phyloP scores from a whole-genome alignment of 2,888 invertebrate species.

The Drymonia ruficornis region DNA sequence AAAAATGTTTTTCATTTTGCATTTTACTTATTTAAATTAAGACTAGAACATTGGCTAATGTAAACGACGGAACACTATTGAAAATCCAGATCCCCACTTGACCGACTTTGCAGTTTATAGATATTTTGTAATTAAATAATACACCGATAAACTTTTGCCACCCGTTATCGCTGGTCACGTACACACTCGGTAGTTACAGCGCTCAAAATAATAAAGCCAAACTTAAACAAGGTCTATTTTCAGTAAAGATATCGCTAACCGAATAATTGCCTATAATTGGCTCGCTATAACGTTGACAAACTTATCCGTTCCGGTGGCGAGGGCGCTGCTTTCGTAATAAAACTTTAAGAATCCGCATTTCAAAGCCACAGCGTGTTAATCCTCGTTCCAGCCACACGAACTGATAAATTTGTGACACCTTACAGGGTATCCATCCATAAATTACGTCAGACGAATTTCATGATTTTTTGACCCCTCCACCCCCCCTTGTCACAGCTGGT shows the following conservation, averaged over 20 bases:
- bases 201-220: neutral
- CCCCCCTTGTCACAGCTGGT: too few species aligned
- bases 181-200: constrained; percentile 19
- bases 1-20: too few species aligned
- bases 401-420: neutral
- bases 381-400: too few species aligned
- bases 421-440: too few species aligned
- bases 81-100: constrained; percentile 18
- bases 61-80: constrained; percentile 10
- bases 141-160: constrained; percentile 33
- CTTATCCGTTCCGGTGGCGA: neutral
- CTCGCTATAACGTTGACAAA: constrained; percentile 14
- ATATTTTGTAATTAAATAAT: constrained; percentile 41
- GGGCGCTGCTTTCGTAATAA: neutral
- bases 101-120: constrained; percentile 20
- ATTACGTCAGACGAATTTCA: too few species aligned
- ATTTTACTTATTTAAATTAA: too few species aligned
- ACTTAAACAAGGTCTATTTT: constrained; percentile 15
- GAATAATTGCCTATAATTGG: constrained; percentile 18
- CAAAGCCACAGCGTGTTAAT: too few species aligned
- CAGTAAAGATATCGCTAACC: constrained; percentile 13
- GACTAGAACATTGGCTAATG: too few species aligned
- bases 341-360: too few species aligned
- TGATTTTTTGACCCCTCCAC: too few species aligned
- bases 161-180: constrained; percentile 38